Evolutionary conservation across 2,797 vertebrate genomes (phyloP).

Genomic region (Capromys pilorides): DNA sequence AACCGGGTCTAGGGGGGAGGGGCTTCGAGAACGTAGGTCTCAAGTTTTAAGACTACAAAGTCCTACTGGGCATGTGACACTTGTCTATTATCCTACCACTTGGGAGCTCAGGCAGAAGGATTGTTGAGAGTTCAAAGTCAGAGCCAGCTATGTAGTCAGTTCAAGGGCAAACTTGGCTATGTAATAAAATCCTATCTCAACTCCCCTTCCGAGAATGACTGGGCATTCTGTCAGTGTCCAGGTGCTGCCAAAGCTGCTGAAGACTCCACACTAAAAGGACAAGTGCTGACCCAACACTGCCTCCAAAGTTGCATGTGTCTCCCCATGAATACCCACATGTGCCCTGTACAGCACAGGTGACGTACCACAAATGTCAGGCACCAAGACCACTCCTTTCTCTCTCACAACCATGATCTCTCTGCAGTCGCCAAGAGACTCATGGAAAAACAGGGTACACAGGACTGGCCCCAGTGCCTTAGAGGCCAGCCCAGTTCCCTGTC

Average conservation of each 20-base stretch:
- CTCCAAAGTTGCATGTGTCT: not conserved
- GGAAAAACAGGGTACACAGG: too few relatives aligned
- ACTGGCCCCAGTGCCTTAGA: not conserved
- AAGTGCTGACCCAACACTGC: not conserved
- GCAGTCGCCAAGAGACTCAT: not conserved
- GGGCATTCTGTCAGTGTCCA: not conserved
- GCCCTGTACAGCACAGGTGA: not conserved
- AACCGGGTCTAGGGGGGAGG: not conserved
- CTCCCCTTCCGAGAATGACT: not conserved
- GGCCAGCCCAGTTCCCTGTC: too few relatives aligned
- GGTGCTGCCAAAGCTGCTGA: not conserved
- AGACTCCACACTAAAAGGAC: not conserved
- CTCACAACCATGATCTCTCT: not conserved
- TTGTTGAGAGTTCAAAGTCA: not conserved
- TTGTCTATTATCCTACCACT: not conserved
- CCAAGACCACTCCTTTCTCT: not conserved
- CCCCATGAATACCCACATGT: not conserved
- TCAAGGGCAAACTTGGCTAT: not conserved
- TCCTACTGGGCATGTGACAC: not conserved
- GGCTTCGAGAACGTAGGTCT: not conserved
- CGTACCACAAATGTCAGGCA: not conserved
- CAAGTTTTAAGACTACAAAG: not conserved
- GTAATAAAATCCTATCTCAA: not conserved
- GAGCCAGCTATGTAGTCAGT: not conserved
- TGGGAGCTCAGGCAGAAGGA: not conserved